Evolutionary conservation across 2,888 invertebrate genomes (phyloP).

Genomic region (Himalopsyche japonica): DNA sequence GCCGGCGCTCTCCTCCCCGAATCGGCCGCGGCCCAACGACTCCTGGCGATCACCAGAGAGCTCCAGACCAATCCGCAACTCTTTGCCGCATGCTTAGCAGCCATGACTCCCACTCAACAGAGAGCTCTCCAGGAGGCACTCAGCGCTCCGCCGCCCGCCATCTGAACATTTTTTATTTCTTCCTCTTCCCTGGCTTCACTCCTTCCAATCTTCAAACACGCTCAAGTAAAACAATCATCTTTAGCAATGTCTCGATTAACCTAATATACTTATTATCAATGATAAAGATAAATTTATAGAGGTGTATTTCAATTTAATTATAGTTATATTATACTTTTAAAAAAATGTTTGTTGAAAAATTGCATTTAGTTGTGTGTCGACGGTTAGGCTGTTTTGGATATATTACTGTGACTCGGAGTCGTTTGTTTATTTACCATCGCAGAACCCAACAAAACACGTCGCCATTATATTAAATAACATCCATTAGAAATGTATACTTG

Average conservation of each 20-base stretch:
- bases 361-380: not conserved
- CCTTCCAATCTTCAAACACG: not conserved
- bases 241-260: not conserved
- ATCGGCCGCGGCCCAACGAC: slow-evolving; percentile 74
- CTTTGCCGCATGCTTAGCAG: slow-evolving; percentile 78
- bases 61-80: slow-evolving; percentile 81
- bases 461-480: not conserved
- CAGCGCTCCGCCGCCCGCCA: slow-evolving; percentile 48
- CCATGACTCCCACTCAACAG: slow-evolving; percentile 79
- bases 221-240: not conserved
- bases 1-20: slow-evolving; percentile 79
- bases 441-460: no score
- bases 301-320: not conserved
- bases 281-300: not conserved
- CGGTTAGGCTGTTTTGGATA: not conserved
- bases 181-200: not conserved
- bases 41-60: slow-evolving; percentile 83
- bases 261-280: not conserved
- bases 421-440: no score
- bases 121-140: slow-evolving; percentile 80
- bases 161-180: not conserved
- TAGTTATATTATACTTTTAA: not conserved
- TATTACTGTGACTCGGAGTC: not conserved
- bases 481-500: not conserved
- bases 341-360: not conserved